Percentiles rank a stretch among this genome's conserved stretches.
These are phyloP conservation scores for Tor tambroides DNA, from an alignment of 2,113 vertebrate genomes.

Conservation along the genomic window DNA sequence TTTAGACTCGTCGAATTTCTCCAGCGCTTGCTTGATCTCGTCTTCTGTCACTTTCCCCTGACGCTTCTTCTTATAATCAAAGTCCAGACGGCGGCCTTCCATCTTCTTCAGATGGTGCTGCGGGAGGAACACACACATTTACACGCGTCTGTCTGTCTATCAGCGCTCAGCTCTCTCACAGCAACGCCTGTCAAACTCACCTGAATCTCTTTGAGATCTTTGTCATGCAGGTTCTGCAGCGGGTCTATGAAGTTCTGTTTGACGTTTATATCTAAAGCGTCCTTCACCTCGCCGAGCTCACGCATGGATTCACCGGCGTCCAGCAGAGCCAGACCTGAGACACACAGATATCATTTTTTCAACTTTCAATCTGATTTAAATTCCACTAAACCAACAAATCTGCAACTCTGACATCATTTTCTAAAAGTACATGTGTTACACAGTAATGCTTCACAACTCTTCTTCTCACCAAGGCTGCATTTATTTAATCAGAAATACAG, in stretches of 20 bases:
- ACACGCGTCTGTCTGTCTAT: not conserved
- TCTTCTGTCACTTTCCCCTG: slow-evolving; percentile 82
- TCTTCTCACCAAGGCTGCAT: too few species aligned
- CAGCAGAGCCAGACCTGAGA: slow-evolving; percentile 84
- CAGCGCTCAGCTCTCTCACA: not conserved
- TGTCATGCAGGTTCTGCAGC: slow-evolving; percentile 96
- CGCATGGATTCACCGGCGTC: slow-evolving; percentile 92
- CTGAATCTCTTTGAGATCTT: slow-evolving; percentile 97
- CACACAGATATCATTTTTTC: not conserved
- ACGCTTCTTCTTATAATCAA: slow-evolving; percentile 91
- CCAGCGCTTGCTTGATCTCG: slow-evolving; percentile 91
- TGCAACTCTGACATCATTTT: too few species aligned
- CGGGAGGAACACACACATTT: slow-evolving; percentile 36
- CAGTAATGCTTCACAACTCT: too few species aligned
- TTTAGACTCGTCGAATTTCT: slow-evolving; percentile 98
- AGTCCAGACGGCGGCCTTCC: slow-evolving; percentile 93
- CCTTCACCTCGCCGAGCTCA: slow-evolving; percentile 95
- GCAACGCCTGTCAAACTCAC: slow-evolving; percentile 63
- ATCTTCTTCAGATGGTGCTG: slow-evolving; percentile 96
- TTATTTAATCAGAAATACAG: too few species aligned
- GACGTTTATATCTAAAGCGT: slow-evolving; percentile 95
- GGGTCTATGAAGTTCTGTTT: slow-evolving; percentile 99
- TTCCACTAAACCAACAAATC: too few species aligned
- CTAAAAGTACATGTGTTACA: too few species aligned
- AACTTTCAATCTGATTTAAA: too few species aligned